Percentiles rank a stretch among this genome's conserved stretches.
phyloP scores from a whole-genome alignment of 1,140 invertebrate species.

The Conus ventricosus region DNA sequence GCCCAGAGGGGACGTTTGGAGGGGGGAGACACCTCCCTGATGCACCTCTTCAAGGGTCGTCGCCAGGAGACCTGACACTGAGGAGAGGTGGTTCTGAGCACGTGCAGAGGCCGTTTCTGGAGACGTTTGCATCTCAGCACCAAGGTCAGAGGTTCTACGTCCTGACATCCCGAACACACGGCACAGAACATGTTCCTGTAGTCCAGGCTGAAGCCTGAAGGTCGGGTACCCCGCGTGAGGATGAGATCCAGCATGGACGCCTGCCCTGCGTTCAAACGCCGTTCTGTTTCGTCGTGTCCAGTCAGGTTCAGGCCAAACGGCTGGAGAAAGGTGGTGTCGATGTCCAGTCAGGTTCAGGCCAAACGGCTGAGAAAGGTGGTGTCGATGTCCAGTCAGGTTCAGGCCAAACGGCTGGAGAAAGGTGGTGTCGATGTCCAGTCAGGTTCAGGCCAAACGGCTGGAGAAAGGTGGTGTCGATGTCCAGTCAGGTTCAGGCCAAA shows the following conservation, averaged over 20 bases:
- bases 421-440: not conserved
- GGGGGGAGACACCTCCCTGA: no score
- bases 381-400: not conserved
- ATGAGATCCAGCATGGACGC: not conserved
- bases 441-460: not conserved
- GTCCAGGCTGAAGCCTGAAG: not conserved
- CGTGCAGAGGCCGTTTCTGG: not conserved
- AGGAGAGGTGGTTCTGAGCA: no score
- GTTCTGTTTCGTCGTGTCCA: not conserved
- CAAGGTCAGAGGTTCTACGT: not conserved
- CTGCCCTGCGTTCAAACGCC: not conserved
- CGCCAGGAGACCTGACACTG: not conserved
- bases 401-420: not conserved
- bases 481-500: not conserved
- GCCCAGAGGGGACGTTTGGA: no score
- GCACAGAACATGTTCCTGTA: slow-evolving; percentile 6
- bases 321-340: not conserved
- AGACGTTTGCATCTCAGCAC: not conserved
- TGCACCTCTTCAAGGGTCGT: not conserved
- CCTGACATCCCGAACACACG: not conserved
- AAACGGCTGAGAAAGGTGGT: not conserved
- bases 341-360: not conserved
- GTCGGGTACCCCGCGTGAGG: not conserved
- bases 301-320: not conserved
- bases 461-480: not conserved